These are phyloP conservation scores for Halictus rubicundus DNA, from an alignment of 1,140 invertebrate species.

Conservation along the genomic window DNA sequence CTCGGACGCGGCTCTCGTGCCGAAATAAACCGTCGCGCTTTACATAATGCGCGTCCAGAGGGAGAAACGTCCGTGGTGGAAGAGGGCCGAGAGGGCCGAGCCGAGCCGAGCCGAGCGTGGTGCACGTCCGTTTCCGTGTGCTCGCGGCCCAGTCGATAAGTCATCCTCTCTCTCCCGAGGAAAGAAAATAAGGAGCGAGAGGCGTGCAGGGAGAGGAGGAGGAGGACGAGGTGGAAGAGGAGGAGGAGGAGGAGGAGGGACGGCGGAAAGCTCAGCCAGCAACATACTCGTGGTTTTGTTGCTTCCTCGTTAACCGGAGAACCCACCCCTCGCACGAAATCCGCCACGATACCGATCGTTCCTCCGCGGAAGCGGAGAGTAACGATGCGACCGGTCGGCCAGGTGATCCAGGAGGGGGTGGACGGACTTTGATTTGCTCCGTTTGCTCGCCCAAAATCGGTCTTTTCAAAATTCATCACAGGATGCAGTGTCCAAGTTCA, in stretches of 20 bases:
- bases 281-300: constrained; percentile 49
- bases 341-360: constrained; percentile 37
- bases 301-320: constrained; percentile 47
- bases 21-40: constrained; percentile 78
- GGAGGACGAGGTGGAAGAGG: too few relatives aligned
- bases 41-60: constrained; percentile 73
- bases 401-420: not conserved
- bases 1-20: constrained; percentile 72
- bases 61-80: constrained; percentile 17
- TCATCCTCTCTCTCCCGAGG: constrained; percentile 45
- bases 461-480: too few relatives aligned
- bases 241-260: not conserved
- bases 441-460: not conserved
- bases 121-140: constrained; percentile 58
- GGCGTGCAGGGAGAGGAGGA: not conserved
- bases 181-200: constrained; percentile 14
- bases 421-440: too few relatives aligned
- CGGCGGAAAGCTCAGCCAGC: constrained; percentile 41
- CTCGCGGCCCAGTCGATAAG: constrained; percentile 56
- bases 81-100: constrained; percentile 1
- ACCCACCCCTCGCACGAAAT: constrained; percentile 28
- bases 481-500: too few relatives aligned
- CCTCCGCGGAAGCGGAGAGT: constrained; percentile 22
- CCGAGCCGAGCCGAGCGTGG: constrained; percentile 18
- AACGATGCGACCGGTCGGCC: constrained; percentile 9